A percentile compares a stretch with the other conserved stretches of the same genome.
phyloP scores from a whole-genome alignment of 2,888 invertebrate genomes.

The Scotopteryx bipunctaria region DNA sequence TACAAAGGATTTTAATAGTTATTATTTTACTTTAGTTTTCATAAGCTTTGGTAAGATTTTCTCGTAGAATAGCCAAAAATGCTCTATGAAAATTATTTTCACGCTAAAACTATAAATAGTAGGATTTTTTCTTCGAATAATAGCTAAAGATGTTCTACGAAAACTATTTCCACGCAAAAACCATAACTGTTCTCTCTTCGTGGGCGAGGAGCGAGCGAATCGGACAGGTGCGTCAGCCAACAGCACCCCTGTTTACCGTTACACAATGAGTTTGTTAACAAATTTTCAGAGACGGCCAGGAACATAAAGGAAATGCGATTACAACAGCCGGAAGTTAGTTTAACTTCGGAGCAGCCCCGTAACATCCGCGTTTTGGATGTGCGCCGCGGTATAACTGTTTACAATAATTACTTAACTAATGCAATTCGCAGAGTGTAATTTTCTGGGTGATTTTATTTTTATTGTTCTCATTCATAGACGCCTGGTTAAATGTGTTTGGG shows the following conservation, averaged over 20 bases:
- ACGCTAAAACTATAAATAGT: neutral
- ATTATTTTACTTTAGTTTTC: neutral
- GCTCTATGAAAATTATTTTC: neutral
- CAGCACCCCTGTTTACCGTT: conserved; percentile 33
- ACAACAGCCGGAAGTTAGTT: conserved; percentile 72
- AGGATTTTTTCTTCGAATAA: neutral
- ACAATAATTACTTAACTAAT: conserved; percentile 17
- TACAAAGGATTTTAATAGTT: neutral
- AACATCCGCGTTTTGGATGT: conserved; percentile 52
- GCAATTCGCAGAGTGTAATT: conserved; percentile 8
- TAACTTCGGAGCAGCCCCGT: conserved; percentile 60
- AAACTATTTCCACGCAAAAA: neutral
- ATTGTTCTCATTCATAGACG: neutral
- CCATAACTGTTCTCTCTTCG: neutral
- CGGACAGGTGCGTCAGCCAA: conserved; percentile 23
- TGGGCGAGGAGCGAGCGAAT: conserved; percentile 1
- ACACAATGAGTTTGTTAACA: conserved; percentile 50
- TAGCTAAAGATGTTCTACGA: too few species aligned
- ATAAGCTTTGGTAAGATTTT: neutral
- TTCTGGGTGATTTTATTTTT: neutral
- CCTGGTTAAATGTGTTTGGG: neutral
- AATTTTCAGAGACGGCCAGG: conserved; percentile 58
- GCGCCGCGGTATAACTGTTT: conserved; percentile 35
- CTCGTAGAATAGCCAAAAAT: too few species aligned
- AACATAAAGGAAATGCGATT: conserved; percentile 74